phyloP scores from a whole-genome alignment of 2,797 vertebrate genomes.

The Sphenopsis melanotis region DNA sequence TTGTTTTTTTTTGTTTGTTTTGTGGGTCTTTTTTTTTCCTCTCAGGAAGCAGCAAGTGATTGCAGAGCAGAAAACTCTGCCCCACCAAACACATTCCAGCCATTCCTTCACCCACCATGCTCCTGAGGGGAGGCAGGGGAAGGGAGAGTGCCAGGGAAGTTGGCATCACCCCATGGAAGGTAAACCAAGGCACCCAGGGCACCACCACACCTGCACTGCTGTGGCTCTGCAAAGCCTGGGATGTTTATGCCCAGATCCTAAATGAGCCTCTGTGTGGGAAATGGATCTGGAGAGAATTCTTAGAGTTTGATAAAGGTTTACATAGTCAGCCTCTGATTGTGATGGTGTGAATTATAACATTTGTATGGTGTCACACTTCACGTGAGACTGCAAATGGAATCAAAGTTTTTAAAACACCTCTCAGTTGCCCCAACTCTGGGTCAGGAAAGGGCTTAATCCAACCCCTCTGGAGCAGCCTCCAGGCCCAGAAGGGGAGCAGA shows the following conservation, averaged over 20 bases:
- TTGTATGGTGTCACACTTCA: neutral
- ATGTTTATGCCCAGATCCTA: neutral
- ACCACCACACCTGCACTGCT: fast-evolving
- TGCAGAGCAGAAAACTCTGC: conserved; percentile 10
- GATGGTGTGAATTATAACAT: neutral
- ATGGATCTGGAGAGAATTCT: neutral
- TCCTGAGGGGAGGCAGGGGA: neutral
- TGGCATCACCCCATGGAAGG: neutral
- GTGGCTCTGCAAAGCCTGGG: neutral
- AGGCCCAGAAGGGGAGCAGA: neutral
- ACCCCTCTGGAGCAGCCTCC: neutral
- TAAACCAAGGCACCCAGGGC: neutral
- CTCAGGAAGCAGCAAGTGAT: neutral
- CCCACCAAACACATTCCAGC: conserved; percentile 45
- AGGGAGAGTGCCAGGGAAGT: neutral
- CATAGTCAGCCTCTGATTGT: neutral
- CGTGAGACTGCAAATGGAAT: neutral
- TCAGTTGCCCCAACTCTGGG: neutral
- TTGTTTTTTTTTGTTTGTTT: too few species aligned
- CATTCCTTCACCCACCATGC: conserved; percentile 50
- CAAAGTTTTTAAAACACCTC: neutral
- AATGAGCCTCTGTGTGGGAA: neutral
- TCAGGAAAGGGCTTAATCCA: neutral
- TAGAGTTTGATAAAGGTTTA: neutral
- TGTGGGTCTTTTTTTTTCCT: too few species aligned